Percentiles rank a stretch among this genome's conserved stretches.
Conservation (phyloP, 2,888 invertebrate genomes). For the Acrobasis repandana region DNA sequence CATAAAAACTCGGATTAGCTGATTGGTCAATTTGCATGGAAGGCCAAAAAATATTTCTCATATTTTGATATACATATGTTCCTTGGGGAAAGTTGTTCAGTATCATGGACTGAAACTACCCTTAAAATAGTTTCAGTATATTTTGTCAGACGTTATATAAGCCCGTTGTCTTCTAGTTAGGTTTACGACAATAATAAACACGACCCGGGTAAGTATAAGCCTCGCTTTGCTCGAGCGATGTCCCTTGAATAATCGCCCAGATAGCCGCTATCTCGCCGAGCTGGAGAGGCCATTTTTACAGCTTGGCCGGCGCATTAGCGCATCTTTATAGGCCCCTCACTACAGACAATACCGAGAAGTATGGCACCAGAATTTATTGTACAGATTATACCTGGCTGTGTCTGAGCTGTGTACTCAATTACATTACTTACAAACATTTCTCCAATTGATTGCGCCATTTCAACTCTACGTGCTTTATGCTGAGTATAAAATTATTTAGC, state of each 20-base stretch:
- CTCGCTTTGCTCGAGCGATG: constrained; percentile 55
- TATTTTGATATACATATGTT: no score
- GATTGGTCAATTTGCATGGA: no score
- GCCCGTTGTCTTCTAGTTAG: no score
- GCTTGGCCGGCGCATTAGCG: constrained; percentile 38
- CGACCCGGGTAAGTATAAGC: no score
- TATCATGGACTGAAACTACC: no score
- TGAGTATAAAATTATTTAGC: constrained; percentile 18
- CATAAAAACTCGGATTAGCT: no score
- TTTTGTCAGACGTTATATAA: no score
- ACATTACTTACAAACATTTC: constrained; percentile 25
- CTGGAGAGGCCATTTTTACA: constrained; percentile 62
- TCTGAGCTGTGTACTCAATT: constrained; percentile 21
- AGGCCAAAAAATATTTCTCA: no score
- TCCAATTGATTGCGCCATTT: constrained; percentile 23
- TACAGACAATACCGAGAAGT: constrained; percentile 37
- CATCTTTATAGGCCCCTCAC: constrained; percentile 38
- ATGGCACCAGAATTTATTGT: constrained; percentile 26
- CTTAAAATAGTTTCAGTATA: no score
- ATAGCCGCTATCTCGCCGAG: constrained; percentile 62
- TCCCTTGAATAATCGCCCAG: constrained; percentile 64
- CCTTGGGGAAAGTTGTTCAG: no score
- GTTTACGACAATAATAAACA: no score
- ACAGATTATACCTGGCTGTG: constrained; percentile 23
- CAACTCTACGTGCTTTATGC: constrained; percentile 20